Percentiles rank a stretch among this genome's conserved stretches.
These are phyloP conservation scores for Elmis aenea DNA, from an alignment of 2,888 invertebrate genomes.

Conservation along the genomic window DNA sequence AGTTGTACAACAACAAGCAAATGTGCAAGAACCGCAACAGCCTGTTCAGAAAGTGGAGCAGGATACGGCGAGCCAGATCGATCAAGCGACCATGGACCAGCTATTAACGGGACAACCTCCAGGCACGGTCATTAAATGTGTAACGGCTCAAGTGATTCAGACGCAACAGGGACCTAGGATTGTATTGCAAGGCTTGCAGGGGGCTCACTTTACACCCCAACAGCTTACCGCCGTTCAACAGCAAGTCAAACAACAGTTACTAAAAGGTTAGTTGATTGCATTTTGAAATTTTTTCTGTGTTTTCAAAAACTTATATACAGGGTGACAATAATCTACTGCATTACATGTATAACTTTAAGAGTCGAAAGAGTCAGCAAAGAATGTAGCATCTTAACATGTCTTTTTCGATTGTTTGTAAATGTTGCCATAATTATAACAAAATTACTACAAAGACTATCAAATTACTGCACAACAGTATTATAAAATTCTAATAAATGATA, in stretches of 20 bases:
- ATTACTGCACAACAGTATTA: no score
- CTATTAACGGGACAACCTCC: slow-evolving; percentile 75
- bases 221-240: slow-evolving; percentile 80
- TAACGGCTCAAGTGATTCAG: slow-evolving; percentile 82
- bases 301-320: background rate
- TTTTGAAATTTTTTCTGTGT: background rate
- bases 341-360: no score
- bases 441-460: no score
- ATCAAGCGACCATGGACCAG: slow-evolving; percentile 60
- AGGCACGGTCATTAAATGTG: slow-evolving; percentile 81
- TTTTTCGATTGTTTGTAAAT: no score
- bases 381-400: no score
- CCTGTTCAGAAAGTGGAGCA: slow-evolving; percentile 45
- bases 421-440: no score
- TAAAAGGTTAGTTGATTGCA: slow-evolving; percentile 63
- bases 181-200: slow-evolving; percentile 78
- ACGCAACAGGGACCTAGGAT: slow-evolving; percentile 81
- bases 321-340: background rate
- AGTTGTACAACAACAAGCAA: slow-evolving; percentile 24
- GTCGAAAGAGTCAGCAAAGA: no score
- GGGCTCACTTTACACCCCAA: slow-evolving; percentile 75
- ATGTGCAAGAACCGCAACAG: slow-evolving; percentile 24
- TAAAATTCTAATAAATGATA: no score
- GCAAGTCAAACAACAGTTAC: slow-evolving; percentile 82
- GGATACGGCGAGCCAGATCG: slow-evolving; percentile 32